Percentiles rank a stretch among this genome's conserved stretches.
Evolutionary conservation across 2,888 invertebrate species (phyloP).

Genomic region (Listrodromus nycthemerus): DNA sequence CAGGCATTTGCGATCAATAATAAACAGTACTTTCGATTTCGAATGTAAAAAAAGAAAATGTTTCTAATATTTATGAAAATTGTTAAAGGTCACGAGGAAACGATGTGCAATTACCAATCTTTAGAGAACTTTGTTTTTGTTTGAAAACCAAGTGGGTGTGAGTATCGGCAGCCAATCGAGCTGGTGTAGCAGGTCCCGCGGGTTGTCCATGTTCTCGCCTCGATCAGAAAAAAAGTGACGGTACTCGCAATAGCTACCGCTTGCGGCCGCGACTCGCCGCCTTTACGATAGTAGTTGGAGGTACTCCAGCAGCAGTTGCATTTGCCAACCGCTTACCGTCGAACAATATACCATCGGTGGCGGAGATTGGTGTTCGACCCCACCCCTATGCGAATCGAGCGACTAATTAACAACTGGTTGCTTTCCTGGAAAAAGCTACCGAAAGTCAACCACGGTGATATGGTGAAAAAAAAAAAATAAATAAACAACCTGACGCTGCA

Average conservation of each 20-base stretch:
- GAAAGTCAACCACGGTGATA: background rate
- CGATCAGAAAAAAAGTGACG: slow-evolving; percentile 8
- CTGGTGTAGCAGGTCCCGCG: background rate
- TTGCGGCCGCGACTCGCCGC: background rate
- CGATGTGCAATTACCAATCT: no score
- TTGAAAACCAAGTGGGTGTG: background rate
- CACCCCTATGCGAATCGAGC: background rate
- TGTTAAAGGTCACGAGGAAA: no score
- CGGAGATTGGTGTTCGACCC: background rate
- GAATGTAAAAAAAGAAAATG: background rate
- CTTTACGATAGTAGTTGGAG: background rate
- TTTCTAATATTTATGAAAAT: background rate
- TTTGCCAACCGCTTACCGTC: background rate
- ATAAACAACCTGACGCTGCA: background rate
- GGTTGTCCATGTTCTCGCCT: slow-evolving; percentile 18
- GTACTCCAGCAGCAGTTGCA: background rate
- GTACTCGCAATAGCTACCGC: background rate
- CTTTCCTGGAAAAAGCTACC: background rate
- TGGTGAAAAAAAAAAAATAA: background rate
- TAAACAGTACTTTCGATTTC: background rate
- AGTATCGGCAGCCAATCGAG: background rate
- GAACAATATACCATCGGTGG: background rate
- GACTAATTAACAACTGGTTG: background rate
- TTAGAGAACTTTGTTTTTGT: background rate
- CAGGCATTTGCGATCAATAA: background rate